Evolutionary conservation across 2,888 invertebrate species (phyloP).

Genomic region (Cotesia congregata): DNA sequence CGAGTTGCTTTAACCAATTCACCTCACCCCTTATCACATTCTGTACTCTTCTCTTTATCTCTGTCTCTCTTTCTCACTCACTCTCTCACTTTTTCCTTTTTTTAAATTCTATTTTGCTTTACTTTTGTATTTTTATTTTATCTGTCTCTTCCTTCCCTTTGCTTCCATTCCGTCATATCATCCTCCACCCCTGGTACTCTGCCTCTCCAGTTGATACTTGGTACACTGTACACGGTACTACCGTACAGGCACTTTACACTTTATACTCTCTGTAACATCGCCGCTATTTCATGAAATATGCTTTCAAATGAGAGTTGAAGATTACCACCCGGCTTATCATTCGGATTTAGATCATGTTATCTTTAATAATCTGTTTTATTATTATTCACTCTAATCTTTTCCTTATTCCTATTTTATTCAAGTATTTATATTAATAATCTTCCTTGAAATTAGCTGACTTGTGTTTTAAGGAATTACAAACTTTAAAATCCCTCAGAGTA

Average conservation of each 20-base stretch:
- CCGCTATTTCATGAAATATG: slow-evolving; percentile 58
- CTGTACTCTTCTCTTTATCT: too few relatives aligned
- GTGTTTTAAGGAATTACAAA: too few relatives aligned
- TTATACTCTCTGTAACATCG: not conserved
- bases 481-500: too few relatives aligned
- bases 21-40: not conserved
- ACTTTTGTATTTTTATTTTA: not conserved
- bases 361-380: slow-evolving; percentile 22
- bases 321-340: slow-evolving; percentile 60
- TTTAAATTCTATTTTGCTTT: not conserved
- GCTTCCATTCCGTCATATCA: not conserved
- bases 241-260: not conserved
- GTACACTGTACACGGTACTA: slow-evolving; percentile 13
- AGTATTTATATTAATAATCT: too few relatives aligned
- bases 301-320: slow-evolving; percentile 61
- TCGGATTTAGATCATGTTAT: slow-evolving; percentile 54
- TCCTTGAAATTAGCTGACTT: too few relatives aligned
- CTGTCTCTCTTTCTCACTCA: slow-evolving; percentile 19
- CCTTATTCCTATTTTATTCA: not conserved
- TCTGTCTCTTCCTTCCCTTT: not conserved
- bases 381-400: slow-evolving; percentile 6
- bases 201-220: slow-evolving; percentile 35
- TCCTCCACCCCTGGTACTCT: slow-evolving; percentile 46
- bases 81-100: slow-evolving; percentile 35
- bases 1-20: slow-evolving; percentile 51